phyloP scores from a whole-genome alignment of 2,888 invertebrate species.

The Melanotus villosus region DNA sequence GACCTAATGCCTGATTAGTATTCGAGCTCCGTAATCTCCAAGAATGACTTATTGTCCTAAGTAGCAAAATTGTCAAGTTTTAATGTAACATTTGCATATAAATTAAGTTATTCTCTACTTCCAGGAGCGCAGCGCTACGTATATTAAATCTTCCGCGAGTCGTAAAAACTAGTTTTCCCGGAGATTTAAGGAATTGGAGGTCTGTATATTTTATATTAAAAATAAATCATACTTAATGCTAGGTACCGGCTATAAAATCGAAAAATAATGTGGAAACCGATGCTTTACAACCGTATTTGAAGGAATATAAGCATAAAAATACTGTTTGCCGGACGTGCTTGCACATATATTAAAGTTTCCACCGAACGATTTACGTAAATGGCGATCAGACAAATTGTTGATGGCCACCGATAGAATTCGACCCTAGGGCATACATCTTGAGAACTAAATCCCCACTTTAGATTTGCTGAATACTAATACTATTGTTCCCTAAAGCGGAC shows the following conservation, averaged over 20 bases:
- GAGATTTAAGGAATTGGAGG: conserved; percentile 27
- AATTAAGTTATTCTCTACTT: conserved; percentile 51
- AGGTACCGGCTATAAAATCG: conserved; percentile 35
- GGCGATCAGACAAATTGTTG: conserved; percentile 58
- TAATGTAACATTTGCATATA: conserved; percentile 57
- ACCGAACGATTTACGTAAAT: conserved; percentile 56
- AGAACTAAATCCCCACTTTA: conserved; percentile 56
- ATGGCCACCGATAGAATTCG: conserved; percentile 56
- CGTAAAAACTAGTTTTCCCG: conserved; percentile 24
- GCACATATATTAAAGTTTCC: conserved; percentile 51
- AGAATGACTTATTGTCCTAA: conserved; percentile 54
- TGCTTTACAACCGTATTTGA: conserved; percentile 18
- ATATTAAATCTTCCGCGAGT: conserved; percentile 28
- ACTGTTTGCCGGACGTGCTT: conserved; percentile 42
- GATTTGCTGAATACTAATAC: conserved; percentile 52
- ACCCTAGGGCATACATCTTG: conserved; percentile 54
- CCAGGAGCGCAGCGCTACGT: conserved; percentile 22
- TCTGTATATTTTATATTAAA: conserved; percentile 34
- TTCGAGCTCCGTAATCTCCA: conserved; percentile 44
- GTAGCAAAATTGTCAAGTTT: conserved; percentile 56
- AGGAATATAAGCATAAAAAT: conserved; percentile 30
- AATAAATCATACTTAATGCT: conserved; percentile 40
- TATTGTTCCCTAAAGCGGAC: conserved; percentile 34
- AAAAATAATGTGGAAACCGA: conserved; percentile 33
- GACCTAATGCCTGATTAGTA: conserved; percentile 49